Percentiles rank a stretch among this genome's conserved stretches.
phyloP scores from a whole-genome alignment of 2,113 vertebrate genomes.

The Onychostoma macrolepis region DNA sequence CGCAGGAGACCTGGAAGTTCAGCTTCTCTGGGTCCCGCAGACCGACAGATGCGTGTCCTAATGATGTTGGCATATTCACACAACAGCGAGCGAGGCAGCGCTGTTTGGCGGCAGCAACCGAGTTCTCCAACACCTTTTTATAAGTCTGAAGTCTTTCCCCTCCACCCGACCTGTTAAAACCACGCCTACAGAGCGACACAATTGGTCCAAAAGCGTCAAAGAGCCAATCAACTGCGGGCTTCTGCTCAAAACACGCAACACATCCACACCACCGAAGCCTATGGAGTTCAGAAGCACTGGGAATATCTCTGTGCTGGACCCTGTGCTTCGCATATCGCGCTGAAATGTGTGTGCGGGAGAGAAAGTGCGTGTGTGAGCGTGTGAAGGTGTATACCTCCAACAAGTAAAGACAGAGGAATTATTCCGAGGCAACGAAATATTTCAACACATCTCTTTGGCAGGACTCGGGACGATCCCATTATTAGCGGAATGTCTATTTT shows the following conservation, averaged over 20 bases:
- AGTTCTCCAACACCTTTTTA: constrained; percentile 98
- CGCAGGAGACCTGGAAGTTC: constrained; percentile 49
- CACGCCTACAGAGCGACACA: constrained; percentile 97
- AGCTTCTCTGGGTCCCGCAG: constrained; percentile 61
- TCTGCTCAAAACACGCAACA: constrained; percentile 88
- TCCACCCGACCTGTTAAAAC: constrained; percentile 98
- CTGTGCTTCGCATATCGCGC: constrained; percentile 39
- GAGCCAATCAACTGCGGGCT: constrained; percentile 97
- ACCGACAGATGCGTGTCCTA: constrained; percentile 73
- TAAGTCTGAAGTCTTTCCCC: constrained; percentile 93
- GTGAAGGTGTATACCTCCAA: constrained; percentile 73
- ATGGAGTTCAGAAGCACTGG: constrained; percentile 90
- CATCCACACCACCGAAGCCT: constrained; percentile 90
- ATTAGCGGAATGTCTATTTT: constrained; percentile 76
- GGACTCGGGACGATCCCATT: constrained; percentile 70
- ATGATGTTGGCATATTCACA: constrained; percentile 91
- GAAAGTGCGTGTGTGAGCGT: constrained; percentile 56
- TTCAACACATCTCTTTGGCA: constrained; percentile 73
- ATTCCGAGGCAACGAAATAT: constrained; percentile 74
- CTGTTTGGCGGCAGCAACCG: constrained; percentile 87
- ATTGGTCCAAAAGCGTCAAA: constrained; percentile 99
- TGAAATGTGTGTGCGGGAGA: constrained; percentile 73
- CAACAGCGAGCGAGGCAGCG: constrained; percentile 81
- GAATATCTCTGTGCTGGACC: constrained; percentile 85
- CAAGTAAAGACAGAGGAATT: constrained; percentile 75